Conservation (phyloP, 1,140 invertebrate genomes). For the Pachypsylla venusta region DNA sequence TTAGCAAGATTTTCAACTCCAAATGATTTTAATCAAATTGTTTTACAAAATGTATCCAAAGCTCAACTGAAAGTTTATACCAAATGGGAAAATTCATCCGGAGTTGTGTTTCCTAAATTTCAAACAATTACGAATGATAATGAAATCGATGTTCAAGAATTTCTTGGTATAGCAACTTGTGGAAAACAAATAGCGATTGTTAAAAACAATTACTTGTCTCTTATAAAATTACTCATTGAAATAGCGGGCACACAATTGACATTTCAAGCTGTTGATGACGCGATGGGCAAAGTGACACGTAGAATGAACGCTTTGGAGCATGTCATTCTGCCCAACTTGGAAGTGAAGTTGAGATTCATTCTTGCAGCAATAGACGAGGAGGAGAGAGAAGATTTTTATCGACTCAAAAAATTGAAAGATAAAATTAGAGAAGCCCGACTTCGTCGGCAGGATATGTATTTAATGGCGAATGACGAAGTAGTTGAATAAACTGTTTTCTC, state of each 20-base stretch:
- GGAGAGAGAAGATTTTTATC: conserved; percentile 71
- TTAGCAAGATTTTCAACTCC: conserved; percentile 54
- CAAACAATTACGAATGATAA: conserved; percentile 43
- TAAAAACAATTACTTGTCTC: conserved; percentile 53
- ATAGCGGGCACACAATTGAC: no score
- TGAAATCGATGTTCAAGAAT: conserved; percentile 50
- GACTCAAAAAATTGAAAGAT: conserved; percentile 57
- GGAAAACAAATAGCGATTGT: conserved; percentile 53
- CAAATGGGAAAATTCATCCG: conserved; percentile 55
- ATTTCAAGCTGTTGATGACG: conserved; percentile 55
- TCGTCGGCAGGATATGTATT: no score
- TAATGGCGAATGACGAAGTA: no score
- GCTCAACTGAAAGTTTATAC: conserved; percentile 50
- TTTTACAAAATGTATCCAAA: conserved; percentile 36
- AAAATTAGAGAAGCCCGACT: conserved; percentile 37
- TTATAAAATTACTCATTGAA: conserved; percentile 49
- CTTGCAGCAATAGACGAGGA: conserved; percentile 63
- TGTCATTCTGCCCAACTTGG: conserved; percentile 61
- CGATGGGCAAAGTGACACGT: conserved; percentile 35
- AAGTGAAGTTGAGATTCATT: conserved; percentile 57
- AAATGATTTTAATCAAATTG: conserved; percentile 47
- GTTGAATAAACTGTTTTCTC: no score
- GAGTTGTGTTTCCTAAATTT: conserved; percentile 51
- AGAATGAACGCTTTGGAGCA: conserved; percentile 50
- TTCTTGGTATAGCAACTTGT: conserved; percentile 51